Conservation (phyloP, 2,888 invertebrate genomes). For the Philereme transversata region DNA sequence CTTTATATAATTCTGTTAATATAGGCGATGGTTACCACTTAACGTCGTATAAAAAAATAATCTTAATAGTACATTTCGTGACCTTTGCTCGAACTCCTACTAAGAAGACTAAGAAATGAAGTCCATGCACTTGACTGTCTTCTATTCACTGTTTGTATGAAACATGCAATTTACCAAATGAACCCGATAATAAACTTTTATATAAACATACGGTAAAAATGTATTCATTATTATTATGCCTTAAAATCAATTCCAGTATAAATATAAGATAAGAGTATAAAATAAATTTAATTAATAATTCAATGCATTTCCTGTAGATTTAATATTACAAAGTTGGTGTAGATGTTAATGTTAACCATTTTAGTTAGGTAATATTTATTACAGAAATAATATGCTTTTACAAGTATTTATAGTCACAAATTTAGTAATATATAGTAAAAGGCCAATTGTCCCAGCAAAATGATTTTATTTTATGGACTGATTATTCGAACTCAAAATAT, state of each 20-base stretch:
- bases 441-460: no score
- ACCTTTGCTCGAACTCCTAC: conserved; percentile 17
- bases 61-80: conserved; percentile 14
- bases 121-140: conserved; percentile 25
- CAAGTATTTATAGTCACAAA: no score
- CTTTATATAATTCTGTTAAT: no score
- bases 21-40: no score
- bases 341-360: no score
- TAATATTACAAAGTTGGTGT: conserved; percentile 3
- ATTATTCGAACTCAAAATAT: no score
- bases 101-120: conserved; percentile 6
- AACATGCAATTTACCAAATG: conserved; percentile 18
- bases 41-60: no score
- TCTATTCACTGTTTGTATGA: conserved; percentile 7
- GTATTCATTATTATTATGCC: conserved; percentile 41
- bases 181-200: conserved; percentile 8
- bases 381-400: no score
- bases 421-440: no score
- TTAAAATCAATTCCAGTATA: conserved; percentile 9
- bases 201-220: conserved; percentile 31
- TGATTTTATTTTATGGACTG: no score
- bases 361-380: no score
- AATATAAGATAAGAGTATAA: not conserved
- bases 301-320: not conserved
- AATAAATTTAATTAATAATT: not conserved